Evolutionary conservation across 1,140 invertebrate species (phyloP), one percentile per base, ranked within the genome.

Genomic region (Pararge aegeria): DNA sequence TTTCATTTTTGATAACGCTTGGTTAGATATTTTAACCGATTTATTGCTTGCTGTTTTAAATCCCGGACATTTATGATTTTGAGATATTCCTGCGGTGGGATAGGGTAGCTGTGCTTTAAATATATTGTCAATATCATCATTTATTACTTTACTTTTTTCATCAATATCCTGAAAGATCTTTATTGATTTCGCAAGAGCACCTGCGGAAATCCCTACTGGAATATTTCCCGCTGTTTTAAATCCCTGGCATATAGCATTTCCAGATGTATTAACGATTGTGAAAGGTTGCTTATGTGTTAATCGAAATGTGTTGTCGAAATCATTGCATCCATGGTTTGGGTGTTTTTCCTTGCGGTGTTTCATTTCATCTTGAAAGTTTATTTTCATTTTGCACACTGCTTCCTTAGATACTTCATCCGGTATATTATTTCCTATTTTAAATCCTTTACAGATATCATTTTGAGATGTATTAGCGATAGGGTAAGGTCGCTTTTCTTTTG

Each of bases 391-490:
- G 24, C 37, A 16, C n/a, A 80, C 38, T 54, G 80, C 71, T 46
- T 74, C 42, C 57, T 75, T 54, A 46, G 77, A 77, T 54, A 82
- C 60, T 9, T 64, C 52, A 15, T 82, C 57, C 18, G 51, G 24
- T 58, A 77, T 80, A 44, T 79, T 73, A 53, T 59, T 83, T 37
- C 72, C 73, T 9, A 80, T 79, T 68, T 68, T 59, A 68, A 80
- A 80, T 37, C 74, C 72, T 37, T 52, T 0, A 27, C 27, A 27
- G 0, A 27, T 27, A 27, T 5, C 27, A 27, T 27, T 27, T 27
- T 1, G 27, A 1, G 34, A 12, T n/a, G 34, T 37, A n/a, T n/a
- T 2, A n/a, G 34, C 19, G 15, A 60, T 52, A 38, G 15, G 4
- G 6, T 37, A 40, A 21, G 27, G 51, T 46, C 52, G 13, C 21